Evolutionary conservation across 2,888 invertebrate species (phyloP), one percentile per base, ranked within the genome.

Genomic region (Eristalis arbustorum): DNA sequence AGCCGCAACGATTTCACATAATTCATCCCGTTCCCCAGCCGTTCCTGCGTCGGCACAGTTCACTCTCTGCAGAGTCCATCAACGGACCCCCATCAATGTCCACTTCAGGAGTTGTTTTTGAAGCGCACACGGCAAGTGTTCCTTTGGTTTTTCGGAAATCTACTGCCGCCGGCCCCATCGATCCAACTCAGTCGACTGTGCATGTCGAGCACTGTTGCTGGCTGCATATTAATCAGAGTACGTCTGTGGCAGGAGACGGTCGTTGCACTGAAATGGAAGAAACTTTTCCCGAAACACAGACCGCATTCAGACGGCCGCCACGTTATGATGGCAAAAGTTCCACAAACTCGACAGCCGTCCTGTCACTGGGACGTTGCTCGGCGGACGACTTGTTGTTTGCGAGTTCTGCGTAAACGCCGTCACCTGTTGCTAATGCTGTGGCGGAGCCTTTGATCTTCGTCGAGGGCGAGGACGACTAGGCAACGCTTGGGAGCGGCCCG

Each of bases 401-500:
- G 13, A 23, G 25, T 28, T 59, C 14, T 59, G 59, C 6, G 4
- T 37, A 71, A 77, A 63, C 40, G 69, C 64, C 42, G 66, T 78
- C 78, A 64, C 59, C 78, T 78, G 78, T 78, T 78, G 72, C 66
- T 72, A 72, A 72, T 66, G 42, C 18, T 23, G 14, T 59, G 23
- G 25, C 59, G 13, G 18, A 49, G 49, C n/a, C 59, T 59, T 59
- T 59, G 59, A 59, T 59, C 25, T 59, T 59, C 14, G 59, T 1
- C 25, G 25, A 25, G 25, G 25, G 3, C 13, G 11, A 59, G 23
- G 49, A 25, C 42, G 28, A 28, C 14, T n/a, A 42, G 40, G 42
- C 31, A 28, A 56, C 25, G n/a, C 18, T 11, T 49, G 23, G 14
- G 59, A 59, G 59, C 31, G 0, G 31, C 31, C 31, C 1, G 31